Evolutionary conservation across 2,797 vertebrate genomes (phyloP).

Genomic region (Schizopygopsis pylzovi): DNA sequence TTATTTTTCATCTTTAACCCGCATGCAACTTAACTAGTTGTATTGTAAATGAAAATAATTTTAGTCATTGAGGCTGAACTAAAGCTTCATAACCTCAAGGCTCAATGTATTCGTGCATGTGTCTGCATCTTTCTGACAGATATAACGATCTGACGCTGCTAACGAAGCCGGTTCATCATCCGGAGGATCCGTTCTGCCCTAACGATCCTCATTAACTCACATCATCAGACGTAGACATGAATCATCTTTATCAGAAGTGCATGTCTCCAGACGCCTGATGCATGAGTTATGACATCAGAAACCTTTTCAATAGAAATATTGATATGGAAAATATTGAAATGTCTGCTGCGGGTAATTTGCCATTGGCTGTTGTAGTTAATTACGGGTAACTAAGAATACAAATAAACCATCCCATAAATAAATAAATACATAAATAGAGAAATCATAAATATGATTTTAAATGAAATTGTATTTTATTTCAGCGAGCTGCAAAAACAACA

Average conservation of each 20-base stretch:
- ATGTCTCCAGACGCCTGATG: too few species aligned
- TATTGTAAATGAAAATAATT: background rate
- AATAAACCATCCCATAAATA: background rate
- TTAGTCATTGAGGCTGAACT: background rate
- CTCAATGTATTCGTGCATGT: background rate
- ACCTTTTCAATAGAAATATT: background rate
- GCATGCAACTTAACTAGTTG: background rate
- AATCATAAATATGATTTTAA: background rate
- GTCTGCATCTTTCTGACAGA: too few species aligned
- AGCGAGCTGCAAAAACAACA: background rate
- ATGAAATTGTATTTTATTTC: too few species aligned
- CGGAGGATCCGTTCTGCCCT: background rate
- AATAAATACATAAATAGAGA: background rate
- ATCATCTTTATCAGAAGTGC: too few species aligned
- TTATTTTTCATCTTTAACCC: too few species aligned
- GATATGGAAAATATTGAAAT: too few species aligned
- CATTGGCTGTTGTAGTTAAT: background rate
- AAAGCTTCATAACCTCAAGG: too few species aligned
- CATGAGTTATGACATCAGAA: background rate
- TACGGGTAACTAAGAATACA: background rate
- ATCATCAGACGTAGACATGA: too few species aligned
- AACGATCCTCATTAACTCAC: too few species aligned
- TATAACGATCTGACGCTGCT: background rate
- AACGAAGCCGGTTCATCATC: background rate
- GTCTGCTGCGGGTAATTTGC: too few species aligned